Percentiles rank a stretch among this genome's conserved stretches.
Conservation (phyloP, 2,888 invertebrate species). For the Tricholauxania praeusta region DNA sequence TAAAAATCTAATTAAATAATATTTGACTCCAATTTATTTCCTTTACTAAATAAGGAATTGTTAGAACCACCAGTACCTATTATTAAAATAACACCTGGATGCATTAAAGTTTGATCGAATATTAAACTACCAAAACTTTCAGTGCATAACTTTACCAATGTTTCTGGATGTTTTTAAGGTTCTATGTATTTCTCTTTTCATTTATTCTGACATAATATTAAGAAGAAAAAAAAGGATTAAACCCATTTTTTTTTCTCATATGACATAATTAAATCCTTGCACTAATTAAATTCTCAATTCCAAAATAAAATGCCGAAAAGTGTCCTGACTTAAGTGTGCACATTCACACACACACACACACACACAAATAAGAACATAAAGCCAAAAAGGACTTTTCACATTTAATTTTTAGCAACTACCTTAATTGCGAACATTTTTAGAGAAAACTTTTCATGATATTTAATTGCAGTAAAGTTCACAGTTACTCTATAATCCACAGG, state of each 20-base stretch:
- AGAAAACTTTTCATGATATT: slow-evolving; percentile 47
- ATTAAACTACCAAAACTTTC: too few species aligned
- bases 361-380: background rate
- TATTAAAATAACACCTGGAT: too few species aligned
- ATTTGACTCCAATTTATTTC: too few species aligned
- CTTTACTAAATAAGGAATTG: too few species aligned
- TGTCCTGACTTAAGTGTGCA: slow-evolving; percentile 12
- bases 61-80: too few species aligned
- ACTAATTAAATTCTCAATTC: slow-evolving; percentile 60
- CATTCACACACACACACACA: slow-evolving; percentile 11
- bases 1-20: too few species aligned
- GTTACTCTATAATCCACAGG: slow-evolving; percentile 48
- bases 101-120: too few species aligned
- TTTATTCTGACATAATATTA: background rate
- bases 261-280: slow-evolving; percentile 66
- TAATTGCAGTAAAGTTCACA: slow-evolving; percentile 53
- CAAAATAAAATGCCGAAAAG: slow-evolving; percentile 42
- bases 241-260: slow-evolving; percentile 44
- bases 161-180: too few species aligned
- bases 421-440: slow-evolving; percentile 59
- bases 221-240: slow-evolving; percentile 46
- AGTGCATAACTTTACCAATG: too few species aligned
- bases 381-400: slow-evolving; percentile 45
- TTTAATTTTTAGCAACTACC: slow-evolving; percentile 58
- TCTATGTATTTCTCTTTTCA: too few species aligned